phyloP scores from a whole-genome alignment of 2,888 invertebrate genomes.

The Pheosia gnoma region DNA sequence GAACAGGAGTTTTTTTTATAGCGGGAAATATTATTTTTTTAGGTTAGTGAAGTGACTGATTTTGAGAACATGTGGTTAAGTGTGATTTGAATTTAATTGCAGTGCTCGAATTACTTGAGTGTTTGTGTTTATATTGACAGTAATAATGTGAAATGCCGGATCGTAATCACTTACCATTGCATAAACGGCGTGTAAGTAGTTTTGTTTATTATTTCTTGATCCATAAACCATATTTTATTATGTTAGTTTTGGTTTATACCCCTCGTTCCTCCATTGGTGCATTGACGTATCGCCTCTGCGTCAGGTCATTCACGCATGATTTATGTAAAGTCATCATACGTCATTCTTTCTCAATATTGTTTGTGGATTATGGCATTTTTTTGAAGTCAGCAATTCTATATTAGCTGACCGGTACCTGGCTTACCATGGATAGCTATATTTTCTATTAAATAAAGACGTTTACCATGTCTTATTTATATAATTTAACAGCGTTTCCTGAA shows the following conservation, averaged over 20 bases:
- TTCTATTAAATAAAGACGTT: too few relatives aligned
- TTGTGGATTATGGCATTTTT: not conserved
- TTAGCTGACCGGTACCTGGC: not conserved
- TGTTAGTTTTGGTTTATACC: not conserved
- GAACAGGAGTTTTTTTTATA: not conserved
- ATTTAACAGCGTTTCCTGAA: slow-evolving; percentile 7
- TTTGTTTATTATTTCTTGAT: not conserved
- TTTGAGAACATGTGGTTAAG: not conserved
- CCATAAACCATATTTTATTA: not conserved
- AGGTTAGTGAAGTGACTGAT: slow-evolving; percentile 1
- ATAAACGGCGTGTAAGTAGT: slow-evolving; percentile 64
- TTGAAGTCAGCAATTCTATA: not conserved
- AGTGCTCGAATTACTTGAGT: slow-evolving; percentile 11
- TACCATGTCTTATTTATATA: not conserved
- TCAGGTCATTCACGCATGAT: not conserved
- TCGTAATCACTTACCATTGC: slow-evolving; percentile 63
- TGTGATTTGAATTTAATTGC: slow-evolving; percentile 5
- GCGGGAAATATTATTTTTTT: not conserved
- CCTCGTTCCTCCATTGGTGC: not conserved
- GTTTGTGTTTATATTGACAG: slow-evolving; percentile 30
- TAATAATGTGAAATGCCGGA: slow-evolving; percentile 70
- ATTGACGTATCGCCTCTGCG: not conserved
- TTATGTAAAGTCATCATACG: slow-evolving; percentile 6
- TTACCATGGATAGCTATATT: not conserved
- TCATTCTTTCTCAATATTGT: slow-evolving; percentile 1